A percentile compares a stretch with the other conserved stretches of the same genome.
These are phyloP conservation scores for Darevskia mixta DNA, from an alignment of 2,797 vertebrate genomes.

Conservation along the genomic window DNA sequence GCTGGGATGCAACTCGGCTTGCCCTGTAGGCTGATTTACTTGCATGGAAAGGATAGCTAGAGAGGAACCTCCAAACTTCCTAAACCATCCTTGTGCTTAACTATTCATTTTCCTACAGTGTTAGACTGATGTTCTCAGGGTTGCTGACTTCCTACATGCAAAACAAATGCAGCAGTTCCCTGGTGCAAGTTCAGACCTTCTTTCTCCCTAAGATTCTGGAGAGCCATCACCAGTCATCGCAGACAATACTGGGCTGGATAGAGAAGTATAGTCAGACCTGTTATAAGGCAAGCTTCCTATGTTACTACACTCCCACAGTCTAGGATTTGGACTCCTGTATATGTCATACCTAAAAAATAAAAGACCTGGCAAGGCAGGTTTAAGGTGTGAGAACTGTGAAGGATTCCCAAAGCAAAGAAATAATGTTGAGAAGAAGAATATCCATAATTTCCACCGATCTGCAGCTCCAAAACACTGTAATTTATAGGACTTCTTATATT, in stretches of 20 bases:
- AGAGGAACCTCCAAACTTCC: not conserved
- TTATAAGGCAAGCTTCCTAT: not conserved
- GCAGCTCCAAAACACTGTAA: not conserved
- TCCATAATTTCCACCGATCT: conserved; percentile 14
- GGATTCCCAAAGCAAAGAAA: not conserved
- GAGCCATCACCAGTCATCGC: not conserved
- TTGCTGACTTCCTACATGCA: too few species aligned
- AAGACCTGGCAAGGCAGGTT: not conserved
- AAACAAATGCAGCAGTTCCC: too few species aligned
- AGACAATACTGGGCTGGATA: not conserved
- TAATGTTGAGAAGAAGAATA: not conserved
- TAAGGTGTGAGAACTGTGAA: not conserved
- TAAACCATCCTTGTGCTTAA: too few species aligned
- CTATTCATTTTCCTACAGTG: too few species aligned
- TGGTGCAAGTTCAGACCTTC: too few species aligned
- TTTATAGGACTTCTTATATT: not conserved
- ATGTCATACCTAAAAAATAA: not conserved
- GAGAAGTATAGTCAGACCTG: not conserved
- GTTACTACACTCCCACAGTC: not conserved
- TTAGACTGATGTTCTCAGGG: too few species aligned
- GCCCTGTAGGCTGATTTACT: too few species aligned
- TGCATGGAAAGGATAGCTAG: too few species aligned
- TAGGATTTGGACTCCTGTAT: not conserved
- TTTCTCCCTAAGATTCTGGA: too few species aligned
- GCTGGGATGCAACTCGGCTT: too few species aligned